These are phyloP conservation scores for Corythucha ciliata DNA, from an alignment of 2,888 invertebrate species.

Conservation along the genomic window DNA sequence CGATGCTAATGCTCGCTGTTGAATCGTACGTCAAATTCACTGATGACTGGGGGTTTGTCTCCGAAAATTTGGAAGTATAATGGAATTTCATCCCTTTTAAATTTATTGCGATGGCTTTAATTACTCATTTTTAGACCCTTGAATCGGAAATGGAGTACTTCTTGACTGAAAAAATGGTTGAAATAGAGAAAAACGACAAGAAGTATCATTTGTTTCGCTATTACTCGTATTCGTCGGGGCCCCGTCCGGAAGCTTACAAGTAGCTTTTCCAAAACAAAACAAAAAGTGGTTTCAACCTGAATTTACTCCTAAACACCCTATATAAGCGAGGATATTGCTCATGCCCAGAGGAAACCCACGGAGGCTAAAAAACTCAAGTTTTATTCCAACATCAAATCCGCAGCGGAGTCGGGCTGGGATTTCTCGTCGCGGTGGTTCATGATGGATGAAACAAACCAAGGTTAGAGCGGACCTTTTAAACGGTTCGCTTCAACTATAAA, in stretches of 20 bases:
- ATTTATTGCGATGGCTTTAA: no score
- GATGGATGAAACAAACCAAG: slow-evolving; percentile 47
- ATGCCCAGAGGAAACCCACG: slow-evolving; percentile 2
- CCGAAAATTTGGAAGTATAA: slow-evolving; percentile 4
- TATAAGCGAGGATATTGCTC: slow-evolving; percentile 48
- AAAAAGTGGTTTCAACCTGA: no score
- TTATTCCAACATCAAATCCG: slow-evolving; percentile 62
- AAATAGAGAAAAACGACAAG: slow-evolving; percentile 42
- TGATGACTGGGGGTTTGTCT: slow-evolving; percentile 53
- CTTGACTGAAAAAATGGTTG: slow-evolving; percentile 49
- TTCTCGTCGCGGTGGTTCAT: slow-evolving; percentile 74
- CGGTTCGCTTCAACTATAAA: background rate
- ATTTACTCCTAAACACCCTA: no score
- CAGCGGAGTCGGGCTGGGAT: slow-evolving; percentile 83
- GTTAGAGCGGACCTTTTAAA: no score
- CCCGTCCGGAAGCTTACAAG: slow-evolving; percentile 62
- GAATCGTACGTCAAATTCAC: slow-evolving; percentile 56
- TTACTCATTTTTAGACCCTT: slow-evolving; percentile 39
- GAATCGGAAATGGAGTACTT: slow-evolving; percentile 59
- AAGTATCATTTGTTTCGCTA: slow-evolving; percentile 52
- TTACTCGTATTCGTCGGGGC: slow-evolving; percentile 51
- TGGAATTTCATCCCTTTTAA: no score
- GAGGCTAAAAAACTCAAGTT: slow-evolving; percentile 15
- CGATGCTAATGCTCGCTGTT: slow-evolving; percentile 63
- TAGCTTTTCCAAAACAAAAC: slow-evolving; percentile 18